Base-by-base conservation (phyloP, 2,797 vertebrate species). In the Craterocephalus amniculus region DNA sequence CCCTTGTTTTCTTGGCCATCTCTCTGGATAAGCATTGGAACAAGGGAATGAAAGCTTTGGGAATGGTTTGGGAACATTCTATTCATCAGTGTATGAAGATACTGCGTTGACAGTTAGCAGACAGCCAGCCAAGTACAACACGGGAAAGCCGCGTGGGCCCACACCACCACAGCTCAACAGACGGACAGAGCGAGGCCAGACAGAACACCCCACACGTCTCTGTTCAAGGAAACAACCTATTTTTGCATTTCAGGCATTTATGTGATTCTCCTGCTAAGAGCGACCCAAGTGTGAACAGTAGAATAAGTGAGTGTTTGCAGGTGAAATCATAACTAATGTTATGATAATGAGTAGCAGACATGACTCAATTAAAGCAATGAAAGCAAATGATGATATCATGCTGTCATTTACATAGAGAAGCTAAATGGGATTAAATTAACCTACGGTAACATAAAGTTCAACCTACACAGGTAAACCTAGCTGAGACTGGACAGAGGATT, bases 81-180 rank as follows among this genome's bases (percentile, higher is more conserved):
- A 92, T 94, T 93, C 91, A 92, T 94, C 92, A 94, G 88, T 86
- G 92, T 88, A 94, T 92, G 93, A 85, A 94, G 93, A 94, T 94
- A 94, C 91, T 78, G 89, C 84, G 90, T 90, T 93, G 94, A 94
- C 92, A 94, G 90, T 88, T 86, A 90, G 85, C 89, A 80, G 87
- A 91, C 79, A 56, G 86, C 80, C 80, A 56, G 93, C 93, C 93
- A 95, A 95, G 85, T 88, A 93, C 91, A 95, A 94, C 91, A 94
- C 77, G 73, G 77, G 87, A 88, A 80, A 61, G 88, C 87, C 86
- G 80, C 83, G 85, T 87, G 84, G 85, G 88, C 84, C 80, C n/a
- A 51, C 76, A 79, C 82, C 36, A 58, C 83, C 45, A 78, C 49
- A 58, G 77, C 80, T 79, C 72, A 56, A 63, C 82, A 86, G 89